Evolutionary conservation across 2,888 invertebrate genomes (phyloP).

Genomic region (Lottia gigantea): DNA sequence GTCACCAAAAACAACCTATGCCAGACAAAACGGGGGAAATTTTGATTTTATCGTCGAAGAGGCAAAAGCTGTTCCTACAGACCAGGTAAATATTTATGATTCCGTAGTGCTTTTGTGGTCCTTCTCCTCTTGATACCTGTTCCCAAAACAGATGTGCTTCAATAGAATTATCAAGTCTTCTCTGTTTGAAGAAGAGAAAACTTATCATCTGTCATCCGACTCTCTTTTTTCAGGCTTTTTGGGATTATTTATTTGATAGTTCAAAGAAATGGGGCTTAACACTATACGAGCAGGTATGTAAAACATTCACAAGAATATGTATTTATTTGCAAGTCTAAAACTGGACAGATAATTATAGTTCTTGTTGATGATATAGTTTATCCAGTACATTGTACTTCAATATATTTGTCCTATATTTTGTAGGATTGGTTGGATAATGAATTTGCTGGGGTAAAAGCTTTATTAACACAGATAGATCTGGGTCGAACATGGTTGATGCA

Average conservation of each 20-base stretch:
- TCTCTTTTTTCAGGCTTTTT: conserved; percentile 43
- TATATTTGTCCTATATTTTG: not conserved
- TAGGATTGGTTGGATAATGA: conserved; percentile 60
- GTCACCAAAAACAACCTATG: conserved; percentile 49
- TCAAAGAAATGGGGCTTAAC: conserved; percentile 49
- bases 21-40: conserved; percentile 51
- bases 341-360: too few species aligned
- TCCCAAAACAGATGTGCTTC: too few species aligned
- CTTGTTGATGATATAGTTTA: not conserved
- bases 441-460: conserved; percentile 41
- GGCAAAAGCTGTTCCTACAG: conserved; percentile 18
- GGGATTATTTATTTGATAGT: conserved; percentile 45
- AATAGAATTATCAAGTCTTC: too few species aligned
- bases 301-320: not conserved
- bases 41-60: conserved; percentile 21
- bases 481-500: conserved; percentile 53
- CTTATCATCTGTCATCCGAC: too few species aligned
- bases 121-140: too few species aligned
- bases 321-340: too few species aligned
- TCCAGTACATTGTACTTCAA: not conserved
- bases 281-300: conserved; percentile 53
- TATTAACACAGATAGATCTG: conserved; percentile 40
- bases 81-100: conserved; percentile 10
- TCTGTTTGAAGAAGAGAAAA: too few species aligned
- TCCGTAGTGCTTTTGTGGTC: not conserved